Evolutionary conservation across 2,797 vertebrate species (phyloP), one percentile per base, ranked within the genome.

Genomic region (Hydrolagus colliei): DNA sequence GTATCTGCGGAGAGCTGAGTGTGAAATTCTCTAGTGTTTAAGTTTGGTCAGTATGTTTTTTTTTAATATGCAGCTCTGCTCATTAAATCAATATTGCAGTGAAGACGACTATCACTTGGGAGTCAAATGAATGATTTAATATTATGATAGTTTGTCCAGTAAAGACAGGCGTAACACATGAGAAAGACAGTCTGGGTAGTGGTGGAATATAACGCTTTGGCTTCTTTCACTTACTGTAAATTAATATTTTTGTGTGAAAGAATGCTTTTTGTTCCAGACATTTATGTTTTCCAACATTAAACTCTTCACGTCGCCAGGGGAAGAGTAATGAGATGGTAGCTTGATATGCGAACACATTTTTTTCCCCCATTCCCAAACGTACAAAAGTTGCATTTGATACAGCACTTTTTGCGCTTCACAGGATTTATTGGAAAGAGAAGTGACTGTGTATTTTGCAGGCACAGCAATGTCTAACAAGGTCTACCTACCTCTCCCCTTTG

Each of bases 81-180:
- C 62, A 80, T 80, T 80, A 80, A 80, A 80, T 80, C 78, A 80
- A 63, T 63, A 67, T 52, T 65, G 78, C 62, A 9, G 13, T 18
- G 62, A 16, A 10, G 62, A 65, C 27, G 59, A 27, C 35, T 27
- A 63, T 65, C 61, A 67, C 7, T 63, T 67, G 78, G 78, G 78
- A 80, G 13, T 32, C 13, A 65, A 65, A 65, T 67, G 22, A 84
- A 84, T 71, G 18, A 84, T 84, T 84, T 84, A 84, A 18, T 67
- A 20, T 18, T 71, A 65, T 41, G 68, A 84, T 71, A n/a, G 65
- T 35, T 16, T 71, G 68, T 35, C 79, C 65, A 84, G 68, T 20
- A 71, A 52, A 63, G n/a, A 35, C 4, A 11, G 1, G 68, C 11
- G 65, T 71, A 84, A 68, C 65, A 71, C 11, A 82, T 12, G 10